Conservation (phyloP, 2,888 invertebrate genomes). For the Lumbricus terrestris region DNA sequence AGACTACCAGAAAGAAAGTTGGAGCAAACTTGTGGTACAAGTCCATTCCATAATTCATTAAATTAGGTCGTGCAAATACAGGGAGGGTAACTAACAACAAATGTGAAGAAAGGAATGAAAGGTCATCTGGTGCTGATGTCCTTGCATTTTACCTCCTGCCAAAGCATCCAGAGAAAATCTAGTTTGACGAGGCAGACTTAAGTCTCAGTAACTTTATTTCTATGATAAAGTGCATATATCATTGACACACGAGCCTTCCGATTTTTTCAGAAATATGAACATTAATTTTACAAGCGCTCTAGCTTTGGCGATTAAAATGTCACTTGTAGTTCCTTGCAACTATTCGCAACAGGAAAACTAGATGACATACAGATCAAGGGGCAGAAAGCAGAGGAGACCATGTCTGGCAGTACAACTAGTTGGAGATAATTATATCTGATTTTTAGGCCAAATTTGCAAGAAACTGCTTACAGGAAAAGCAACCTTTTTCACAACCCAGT, state of each 20-base stretch:
- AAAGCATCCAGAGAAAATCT: background rate
- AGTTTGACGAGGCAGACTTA: background rate
- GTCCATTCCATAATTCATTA: no score
- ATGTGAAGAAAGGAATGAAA: no score
- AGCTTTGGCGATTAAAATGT: background rate
- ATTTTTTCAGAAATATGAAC: background rate
- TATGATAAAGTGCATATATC: background rate
- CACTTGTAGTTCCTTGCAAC: conserved; percentile 3
- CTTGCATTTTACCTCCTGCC: background rate
- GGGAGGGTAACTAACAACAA: no score
- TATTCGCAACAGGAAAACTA: background rate
- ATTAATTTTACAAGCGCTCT: background rate
- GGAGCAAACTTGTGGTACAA: no score
- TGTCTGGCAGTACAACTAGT: background rate
- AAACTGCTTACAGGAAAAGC: background rate
- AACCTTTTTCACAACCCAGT: background rate
- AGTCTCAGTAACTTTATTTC: background rate
- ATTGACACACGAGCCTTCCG: background rate
- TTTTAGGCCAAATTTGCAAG: background rate
- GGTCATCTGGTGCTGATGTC: no score
- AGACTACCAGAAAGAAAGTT: no score
- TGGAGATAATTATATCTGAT: background rate
- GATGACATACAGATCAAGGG: background rate
- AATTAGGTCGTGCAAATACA: no score
- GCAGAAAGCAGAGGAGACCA: background rate